These are phyloP conservation scores for Phrynocephalus versicolor DNA, from an alignment of 2,113 vertebrate genomes.

Conservation along the genomic window DNA sequence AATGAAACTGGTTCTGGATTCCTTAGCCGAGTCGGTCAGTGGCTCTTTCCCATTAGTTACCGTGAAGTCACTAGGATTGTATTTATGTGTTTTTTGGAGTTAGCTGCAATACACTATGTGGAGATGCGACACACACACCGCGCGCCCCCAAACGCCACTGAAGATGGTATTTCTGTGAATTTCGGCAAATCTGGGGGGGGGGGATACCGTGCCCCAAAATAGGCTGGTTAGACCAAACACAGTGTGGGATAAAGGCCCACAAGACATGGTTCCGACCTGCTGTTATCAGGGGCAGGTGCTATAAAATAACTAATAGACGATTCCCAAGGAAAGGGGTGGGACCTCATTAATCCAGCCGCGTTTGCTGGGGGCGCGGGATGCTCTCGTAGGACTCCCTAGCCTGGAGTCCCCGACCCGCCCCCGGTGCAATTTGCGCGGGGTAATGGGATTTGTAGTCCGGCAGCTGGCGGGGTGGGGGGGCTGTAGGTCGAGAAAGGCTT, in stretches of 20 bases:
- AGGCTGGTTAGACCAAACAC: no score
- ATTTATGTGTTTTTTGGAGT: neutral
- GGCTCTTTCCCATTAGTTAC: neutral
- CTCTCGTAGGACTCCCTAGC: neutral
- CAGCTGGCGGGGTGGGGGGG: neutral
- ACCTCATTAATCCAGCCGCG: neutral
- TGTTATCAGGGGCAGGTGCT: neutral
- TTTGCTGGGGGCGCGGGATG: neutral
- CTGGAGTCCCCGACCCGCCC: no score
- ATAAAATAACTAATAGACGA: neutral
- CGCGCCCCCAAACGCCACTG: no score
- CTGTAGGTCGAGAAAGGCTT: neutral
- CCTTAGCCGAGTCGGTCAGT: neutral
- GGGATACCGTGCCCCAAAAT: no score
- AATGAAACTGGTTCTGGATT: neutral
- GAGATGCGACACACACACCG: no score
- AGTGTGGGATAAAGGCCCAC: neutral
- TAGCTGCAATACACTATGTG: neutral
- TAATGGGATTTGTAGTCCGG: no score
- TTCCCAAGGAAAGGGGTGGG: conserved; percentile 1
- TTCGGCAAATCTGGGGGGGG: no score
- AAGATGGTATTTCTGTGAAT: neutral
- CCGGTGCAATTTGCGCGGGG: no score
- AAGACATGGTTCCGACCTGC: neutral
- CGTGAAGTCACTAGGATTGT: no score